Evolutionary conservation across 2,113 vertebrate genomes (phyloP), one percentile per base, ranked within the genome.

Genomic region (Syngnathoides biaculeatus): DNA sequence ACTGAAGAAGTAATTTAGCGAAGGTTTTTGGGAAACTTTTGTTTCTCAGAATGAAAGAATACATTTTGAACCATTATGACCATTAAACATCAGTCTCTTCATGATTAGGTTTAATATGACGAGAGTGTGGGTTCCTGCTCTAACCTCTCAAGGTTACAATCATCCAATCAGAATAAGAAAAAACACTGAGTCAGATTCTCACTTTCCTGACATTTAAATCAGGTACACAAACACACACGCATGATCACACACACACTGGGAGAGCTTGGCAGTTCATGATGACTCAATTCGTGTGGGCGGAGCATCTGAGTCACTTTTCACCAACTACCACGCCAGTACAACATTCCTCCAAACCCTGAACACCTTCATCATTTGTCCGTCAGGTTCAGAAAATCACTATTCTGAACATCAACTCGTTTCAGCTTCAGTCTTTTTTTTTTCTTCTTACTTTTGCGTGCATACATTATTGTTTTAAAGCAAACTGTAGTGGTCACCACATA

Each of bases 131-230:
- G 69, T 53, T 72, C 35, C 38, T 72, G 71, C 59, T 69, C 13
- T 22, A 65, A 72, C 39, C 63, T 72, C 45, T 69, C 45, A 13
- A 38, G 67, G 59, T 66, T 66, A 40, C 53, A 24, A 69, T 72
- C 63, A 1, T 72, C 68, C 68, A 75, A 84, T 80, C 72, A 72
- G 74, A 64, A n/a, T 24, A 59, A 9, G 66, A 75, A 65, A 64
- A 63, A 77, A 79, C 65, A 57, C 53, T 55, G 73, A 78, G 72
- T 78, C 79, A 81, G 68, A 81, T 83, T 87, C 86, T 87, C 82
- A 87, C 84, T 81, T 86, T 79, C 72, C 80, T 87, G 86, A 87
- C 86, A 87, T 87, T 87, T 87, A 86, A 86, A 87, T 83, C 84
- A 84, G 86, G 80, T 87, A 83, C 86, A 79, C 75, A 72, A 62